Evolutionary conservation across 2,888 invertebrate genomes (phyloP), one percentile per base, ranked within the genome.

Genomic region (Pyrocoelia pectoralis): DNA sequence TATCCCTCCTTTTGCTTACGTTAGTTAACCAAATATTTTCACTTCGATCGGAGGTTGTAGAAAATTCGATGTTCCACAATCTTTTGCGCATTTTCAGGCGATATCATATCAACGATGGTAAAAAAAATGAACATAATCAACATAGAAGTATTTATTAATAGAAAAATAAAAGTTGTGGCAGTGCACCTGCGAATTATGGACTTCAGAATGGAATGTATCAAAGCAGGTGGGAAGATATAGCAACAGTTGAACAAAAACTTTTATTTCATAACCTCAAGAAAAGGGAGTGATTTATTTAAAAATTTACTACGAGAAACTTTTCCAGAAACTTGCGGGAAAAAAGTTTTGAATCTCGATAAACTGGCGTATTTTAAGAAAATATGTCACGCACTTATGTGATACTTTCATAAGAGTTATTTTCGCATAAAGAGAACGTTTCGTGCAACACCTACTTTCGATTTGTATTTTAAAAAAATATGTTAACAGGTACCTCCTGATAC

Each of bases 381-480:
- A 3, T 8, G 24, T n/a, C n/a, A 57, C 58, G 62, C 46, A 17
- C 41, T 46, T 49, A 49, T 15, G 17, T 8, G 18, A 12, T 14
- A 6, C 14, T 19, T 46, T 13, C 55, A 12, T 65, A 66, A 60
- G 66, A 38, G 33, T 50, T 29, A 66, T 33, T 50, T 57, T 61
- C 24, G 60, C 63, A 49, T 41, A 53, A 54, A 66, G 70, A 66
- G 70, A 70, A 70, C 65, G 70, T 66, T 65, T 65, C 53, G 62
- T 61, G 59, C 48, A 41, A 56, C 65, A 66, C 70, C 70, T 70
- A 70, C 70, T 70, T 70, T 70, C 70, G 68, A 70, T 68, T 70
- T 68, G 63, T 61, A 68, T 66, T 68, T 46, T 46, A 46, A 65
- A 67, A 65, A 65, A 50, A 52, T 53, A 49, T 33, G 43, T 41